Percentiles rank a stretch among this genome's conserved stretches.
Evolutionary conservation across 2,113 vertebrate species (phyloP).

Genomic region (Gallinago media): DNA sequence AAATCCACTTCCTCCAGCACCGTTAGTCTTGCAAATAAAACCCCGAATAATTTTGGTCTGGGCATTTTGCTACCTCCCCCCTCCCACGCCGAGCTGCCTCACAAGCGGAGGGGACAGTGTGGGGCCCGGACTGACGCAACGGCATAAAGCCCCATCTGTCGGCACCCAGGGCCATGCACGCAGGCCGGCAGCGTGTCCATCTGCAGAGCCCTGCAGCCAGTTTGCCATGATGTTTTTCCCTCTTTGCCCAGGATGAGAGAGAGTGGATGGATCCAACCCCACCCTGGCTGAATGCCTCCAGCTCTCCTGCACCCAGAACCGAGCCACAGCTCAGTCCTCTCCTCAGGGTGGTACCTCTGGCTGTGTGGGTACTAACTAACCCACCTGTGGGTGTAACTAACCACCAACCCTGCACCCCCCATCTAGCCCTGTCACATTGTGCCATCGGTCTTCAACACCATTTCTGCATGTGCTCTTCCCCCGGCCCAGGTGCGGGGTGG

Average conservation of each 20-base stretch:
- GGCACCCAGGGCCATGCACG: accelerated
- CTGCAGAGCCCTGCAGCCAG: background rate
- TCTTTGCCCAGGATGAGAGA: background rate
- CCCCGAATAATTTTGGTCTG: background rate
- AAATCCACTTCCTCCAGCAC: conserved; percentile 57
- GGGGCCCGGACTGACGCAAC: accelerated
- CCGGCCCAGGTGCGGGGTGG: background rate
- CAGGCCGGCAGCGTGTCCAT: background rate
- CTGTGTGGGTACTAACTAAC: background rate
- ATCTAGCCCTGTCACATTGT: background rate
- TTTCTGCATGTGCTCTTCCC: background rate
- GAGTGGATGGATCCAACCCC: background rate
- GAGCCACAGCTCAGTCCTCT: background rate
- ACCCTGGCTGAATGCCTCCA: background rate
- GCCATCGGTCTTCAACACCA: accelerated
- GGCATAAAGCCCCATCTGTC: background rate
- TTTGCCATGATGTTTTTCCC: background rate
- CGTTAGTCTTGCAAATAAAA: conserved; percentile 20
- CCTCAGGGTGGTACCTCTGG: background rate
- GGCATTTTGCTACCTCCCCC: background rate
- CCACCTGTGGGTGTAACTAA: background rate
- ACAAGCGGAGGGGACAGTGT: accelerated
- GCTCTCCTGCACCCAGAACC: background rate
- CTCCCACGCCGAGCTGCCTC: accelerated
- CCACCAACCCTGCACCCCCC: too few relatives aligned